These are phyloP conservation scores for Campylomormyrus tamandua DNA, from an alignment of 2,113 vertebrate genomes.

Conservation along the genomic window DNA sequence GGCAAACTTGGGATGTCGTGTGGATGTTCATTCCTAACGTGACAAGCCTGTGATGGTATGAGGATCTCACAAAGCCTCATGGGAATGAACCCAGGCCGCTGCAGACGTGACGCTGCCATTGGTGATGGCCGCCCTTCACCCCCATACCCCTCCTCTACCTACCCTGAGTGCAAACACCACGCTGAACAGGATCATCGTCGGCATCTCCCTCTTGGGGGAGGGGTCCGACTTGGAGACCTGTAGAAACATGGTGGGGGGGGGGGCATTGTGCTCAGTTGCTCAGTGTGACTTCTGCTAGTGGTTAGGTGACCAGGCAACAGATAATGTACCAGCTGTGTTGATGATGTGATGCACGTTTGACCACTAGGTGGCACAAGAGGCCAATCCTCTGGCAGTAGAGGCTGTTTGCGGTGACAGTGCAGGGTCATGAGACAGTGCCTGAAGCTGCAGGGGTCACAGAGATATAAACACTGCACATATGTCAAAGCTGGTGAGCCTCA, in stretches of 20 bases:
- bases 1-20: neutral
- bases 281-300: neutral
- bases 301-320: neutral
- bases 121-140: too few relatives aligned
- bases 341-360: neutral
- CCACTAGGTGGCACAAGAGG: constrained; percentile 31
- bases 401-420: neutral
- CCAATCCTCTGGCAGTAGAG: neutral
- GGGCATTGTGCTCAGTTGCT: neutral
- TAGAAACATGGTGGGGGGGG: constrained; percentile 29
- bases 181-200: constrained; percentile 97
- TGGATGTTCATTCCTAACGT: neutral
- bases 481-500: neutral
- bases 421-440: neutral
- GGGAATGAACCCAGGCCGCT: neutral
- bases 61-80: neutral
- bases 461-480: neutral
- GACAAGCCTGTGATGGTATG: neutral
- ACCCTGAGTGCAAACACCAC: constrained; percentile 96
- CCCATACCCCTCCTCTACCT: constrained; percentile 38
- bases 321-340: neutral
- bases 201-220: constrained; percentile 92
- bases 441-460: neutral
- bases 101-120: too few relatives aligned
- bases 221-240: constrained; percentile 93